Conservation (phyloP, 2,797 vertebrate genomes). For the Cichlasoma orientale region DNA sequence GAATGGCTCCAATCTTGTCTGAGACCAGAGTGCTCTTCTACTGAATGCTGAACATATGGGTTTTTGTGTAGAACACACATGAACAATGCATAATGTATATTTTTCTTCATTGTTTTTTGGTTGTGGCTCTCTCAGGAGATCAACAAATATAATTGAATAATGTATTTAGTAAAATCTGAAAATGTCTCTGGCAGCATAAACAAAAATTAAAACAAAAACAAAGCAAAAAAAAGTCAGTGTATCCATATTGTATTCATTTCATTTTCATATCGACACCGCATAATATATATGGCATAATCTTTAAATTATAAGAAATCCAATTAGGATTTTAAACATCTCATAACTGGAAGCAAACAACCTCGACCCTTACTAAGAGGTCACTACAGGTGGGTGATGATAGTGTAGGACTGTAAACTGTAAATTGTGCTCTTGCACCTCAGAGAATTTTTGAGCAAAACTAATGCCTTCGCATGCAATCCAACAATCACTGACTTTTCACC, state of each 20-base stretch:
- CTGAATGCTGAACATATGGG: conserved; percentile 14
- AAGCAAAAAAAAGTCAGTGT: not conserved
- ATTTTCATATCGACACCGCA: not conserved
- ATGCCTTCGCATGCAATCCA: not conserved
- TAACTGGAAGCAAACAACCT: not conserved
- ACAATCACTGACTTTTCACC: not conserved
- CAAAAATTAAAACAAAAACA: not conserved
- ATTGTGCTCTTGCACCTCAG: not conserved
- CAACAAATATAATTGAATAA: not conserved
- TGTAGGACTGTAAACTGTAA: not conserved
- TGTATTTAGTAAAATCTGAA: not conserved
- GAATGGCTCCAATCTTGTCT: conserved; percentile 59
- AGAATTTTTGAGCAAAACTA: not conserved
- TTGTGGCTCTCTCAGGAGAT: not conserved
- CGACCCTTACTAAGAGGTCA: not conserved
- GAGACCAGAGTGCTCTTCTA: conserved; percentile 26
- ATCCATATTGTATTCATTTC: not conserved
- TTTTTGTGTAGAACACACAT: not conserved
- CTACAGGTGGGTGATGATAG: not conserved
- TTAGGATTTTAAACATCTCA: not conserved
- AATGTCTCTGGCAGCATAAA: not conserved
- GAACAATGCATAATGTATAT: not conserved
- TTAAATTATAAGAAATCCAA: not conserved
- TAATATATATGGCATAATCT: not conserved
- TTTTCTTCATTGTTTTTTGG: not conserved